Conservation (phyloP, 1,140 invertebrate species). For the Cataglyphis hispanica region DNA sequence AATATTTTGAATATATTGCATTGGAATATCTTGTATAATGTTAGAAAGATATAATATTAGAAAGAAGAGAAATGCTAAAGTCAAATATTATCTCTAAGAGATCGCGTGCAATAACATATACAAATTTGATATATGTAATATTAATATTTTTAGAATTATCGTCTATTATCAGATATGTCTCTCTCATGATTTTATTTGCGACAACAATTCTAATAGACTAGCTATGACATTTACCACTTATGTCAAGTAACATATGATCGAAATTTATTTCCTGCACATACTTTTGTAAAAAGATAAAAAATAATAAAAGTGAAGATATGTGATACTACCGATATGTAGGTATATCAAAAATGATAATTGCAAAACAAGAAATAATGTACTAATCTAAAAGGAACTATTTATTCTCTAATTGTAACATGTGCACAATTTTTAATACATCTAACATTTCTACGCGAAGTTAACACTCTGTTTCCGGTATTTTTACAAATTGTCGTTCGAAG, state of each 20-base stretch:
- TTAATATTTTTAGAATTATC: slow-evolving; percentile 9
- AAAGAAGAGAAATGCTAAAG: slow-evolving; percentile 20
- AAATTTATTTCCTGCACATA: neutral
- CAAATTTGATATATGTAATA: neutral
- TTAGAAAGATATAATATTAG: neutral
- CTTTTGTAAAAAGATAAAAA: neutral
- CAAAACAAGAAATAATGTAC: slow-evolving; percentile 50
- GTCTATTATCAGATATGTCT: neutral
- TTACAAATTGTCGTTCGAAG: slow-evolving; percentile 34
- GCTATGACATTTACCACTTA: slow-evolving; percentile 38
- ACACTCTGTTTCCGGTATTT: slow-evolving; percentile 17
- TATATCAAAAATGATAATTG: slow-evolving; percentile 58
- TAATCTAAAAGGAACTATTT: slow-evolving; percentile 70
- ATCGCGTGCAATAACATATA: neutral
- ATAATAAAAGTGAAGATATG: slow-evolving; percentile 29
- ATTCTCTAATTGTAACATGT: slow-evolving; percentile 61
- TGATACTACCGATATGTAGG: slow-evolving; percentile 53
- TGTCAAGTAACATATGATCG: slow-evolving; percentile 37
- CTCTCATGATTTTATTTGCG: neutral
- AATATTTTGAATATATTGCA: slow-evolving; percentile 3
- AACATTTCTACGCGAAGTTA: slow-evolving; percentile 11
- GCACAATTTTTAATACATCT: slow-evolving; percentile 42
- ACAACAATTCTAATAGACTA: slow-evolving; percentile 37
- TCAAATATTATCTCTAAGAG: slow-evolving; percentile 1
- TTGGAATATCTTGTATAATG: slow-evolving; percentile 22